Evolutionary conservation across 2,888 invertebrate genomes (phyloP).

Genomic region (Xestoiulus laeticollis): DNA sequence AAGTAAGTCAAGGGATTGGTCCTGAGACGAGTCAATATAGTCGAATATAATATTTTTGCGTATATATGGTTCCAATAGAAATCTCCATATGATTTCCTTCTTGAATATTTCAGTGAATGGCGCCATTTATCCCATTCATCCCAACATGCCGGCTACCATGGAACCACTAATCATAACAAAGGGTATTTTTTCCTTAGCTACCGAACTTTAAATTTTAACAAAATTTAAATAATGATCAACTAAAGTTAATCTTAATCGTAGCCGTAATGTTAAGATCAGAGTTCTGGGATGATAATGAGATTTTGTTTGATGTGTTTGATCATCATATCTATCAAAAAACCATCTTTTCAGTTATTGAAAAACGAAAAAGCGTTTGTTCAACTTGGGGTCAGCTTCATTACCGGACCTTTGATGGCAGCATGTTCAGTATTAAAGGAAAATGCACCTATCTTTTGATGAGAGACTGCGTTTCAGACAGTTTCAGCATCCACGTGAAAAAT

Average conservation of each 20-base stretch:
- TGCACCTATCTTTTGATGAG: slow-evolving; percentile 80
- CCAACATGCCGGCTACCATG: not conserved
- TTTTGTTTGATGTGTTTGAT: not conserved
- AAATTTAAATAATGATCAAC: no score
- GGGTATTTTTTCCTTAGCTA: not conserved
- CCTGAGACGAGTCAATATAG: no score
- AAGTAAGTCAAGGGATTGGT: slow-evolving; percentile 20
- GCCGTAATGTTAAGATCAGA: not conserved
- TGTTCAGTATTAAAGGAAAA: slow-evolving; percentile 77
- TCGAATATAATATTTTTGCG: not conserved
- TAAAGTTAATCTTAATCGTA: not conserved
- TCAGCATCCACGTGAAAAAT: slow-evolving; percentile 72
- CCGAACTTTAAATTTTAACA: not conserved
- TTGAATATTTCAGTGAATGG: not conserved
- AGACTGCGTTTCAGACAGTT: slow-evolving; percentile 76
- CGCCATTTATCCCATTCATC: slow-evolving; percentile 25
- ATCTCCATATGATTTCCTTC: not conserved
- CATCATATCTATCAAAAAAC: not conserved
- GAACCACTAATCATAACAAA: slow-evolving; percentile 5
- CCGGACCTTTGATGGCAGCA: slow-evolving; percentile 84
- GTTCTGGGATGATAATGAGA: not conserved
- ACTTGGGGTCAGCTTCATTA: slow-evolving; percentile 84
- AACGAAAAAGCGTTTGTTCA: slow-evolving; percentile 72
- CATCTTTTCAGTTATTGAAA: not conserved
- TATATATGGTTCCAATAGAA: not conserved